These are phyloP conservation scores for Corella eumyota DNA, from an alignment of 23 tunicate species.

Conservation along the genomic window DNA sequence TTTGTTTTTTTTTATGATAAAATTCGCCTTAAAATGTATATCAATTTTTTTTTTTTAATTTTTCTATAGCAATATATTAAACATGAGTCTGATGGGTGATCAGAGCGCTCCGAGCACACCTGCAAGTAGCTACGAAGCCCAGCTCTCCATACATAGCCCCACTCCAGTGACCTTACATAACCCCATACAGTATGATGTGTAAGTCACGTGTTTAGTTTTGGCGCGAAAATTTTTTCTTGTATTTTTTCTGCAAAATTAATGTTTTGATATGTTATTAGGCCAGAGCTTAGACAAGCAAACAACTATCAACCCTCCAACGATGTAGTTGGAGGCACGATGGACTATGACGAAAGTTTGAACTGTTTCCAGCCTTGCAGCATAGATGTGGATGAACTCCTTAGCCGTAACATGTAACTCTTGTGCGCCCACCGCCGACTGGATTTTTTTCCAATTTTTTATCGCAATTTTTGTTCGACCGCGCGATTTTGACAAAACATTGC, in stretches of 20 bases:
- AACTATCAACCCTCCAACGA: conserved; percentile 26
- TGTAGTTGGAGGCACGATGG: conserved; percentile 61
- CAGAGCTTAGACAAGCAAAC: conserved; percentile 49
- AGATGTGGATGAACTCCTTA: conserved; percentile 77
- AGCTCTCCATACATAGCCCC: conserved; percentile 54
- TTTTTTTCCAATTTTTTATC: too few relatives aligned
- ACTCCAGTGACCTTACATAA: conserved; percentile 43
- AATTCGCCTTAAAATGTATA: too few relatives aligned
- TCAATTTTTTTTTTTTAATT: too few relatives aligned
- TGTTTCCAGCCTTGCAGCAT: conserved; percentile 63
- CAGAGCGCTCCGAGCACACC: conserved; percentile 88
- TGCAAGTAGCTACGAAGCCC: conserved; percentile 61
- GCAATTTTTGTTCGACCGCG: too few relatives aligned
- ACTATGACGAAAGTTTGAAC: conserved; percentile 69
- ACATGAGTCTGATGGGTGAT: conserved; percentile 41
- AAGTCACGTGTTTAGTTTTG: conserved; percentile 24
- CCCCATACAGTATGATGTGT: conserved; percentile 65
- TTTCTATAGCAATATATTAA: conserved; percentile 4
- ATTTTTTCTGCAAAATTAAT: not conserved
- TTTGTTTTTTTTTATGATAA: too few relatives aligned
- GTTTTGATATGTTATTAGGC: conserved; percentile 5
- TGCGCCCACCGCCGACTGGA: too few relatives aligned
- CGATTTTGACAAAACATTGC: too few relatives aligned
- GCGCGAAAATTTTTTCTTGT: too few relatives aligned
- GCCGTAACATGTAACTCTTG: too few relatives aligned